Conservation (phyloP, 2,888 invertebrate genomes). For the Nipponacmea schrenckii region DNA sequence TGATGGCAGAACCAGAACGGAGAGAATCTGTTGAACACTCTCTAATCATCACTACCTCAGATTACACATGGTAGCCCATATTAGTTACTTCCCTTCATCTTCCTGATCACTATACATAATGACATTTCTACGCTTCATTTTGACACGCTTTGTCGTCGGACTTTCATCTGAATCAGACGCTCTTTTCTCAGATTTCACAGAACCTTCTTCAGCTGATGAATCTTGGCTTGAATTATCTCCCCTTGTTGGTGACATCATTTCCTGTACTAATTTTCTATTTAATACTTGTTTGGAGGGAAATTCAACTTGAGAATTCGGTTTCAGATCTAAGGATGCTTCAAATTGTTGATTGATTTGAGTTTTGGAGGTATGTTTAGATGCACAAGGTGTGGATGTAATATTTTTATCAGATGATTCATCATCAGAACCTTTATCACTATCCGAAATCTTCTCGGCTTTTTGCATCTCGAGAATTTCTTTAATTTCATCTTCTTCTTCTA, state of each 20-base stretch:
- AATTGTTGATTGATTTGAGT: neutral
- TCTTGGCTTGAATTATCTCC: neutral
- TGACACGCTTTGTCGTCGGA: neutral
- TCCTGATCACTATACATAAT: neutral
- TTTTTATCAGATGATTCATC: constrained; percentile 32
- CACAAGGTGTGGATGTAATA: neutral
- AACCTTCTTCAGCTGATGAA: neutral
- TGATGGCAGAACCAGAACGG: too few relatives aligned
- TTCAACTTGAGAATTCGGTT: neutral
- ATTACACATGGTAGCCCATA: too few relatives aligned
- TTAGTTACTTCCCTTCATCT: neutral
- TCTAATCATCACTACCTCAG: too few relatives aligned
- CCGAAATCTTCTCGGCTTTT: constrained; percentile 9
- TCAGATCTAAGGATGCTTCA: neutral
- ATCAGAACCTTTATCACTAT: constrained; percentile 15
- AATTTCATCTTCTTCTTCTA: constrained; percentile 14
- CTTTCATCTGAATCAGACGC: neutral
- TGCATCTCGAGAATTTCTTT: constrained; percentile 10
- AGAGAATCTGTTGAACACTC: too few relatives aligned
- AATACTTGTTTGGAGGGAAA: neutral
- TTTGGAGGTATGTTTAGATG: neutral
- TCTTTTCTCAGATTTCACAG: neutral
- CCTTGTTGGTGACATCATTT: neutral
- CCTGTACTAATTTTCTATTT: neutral
- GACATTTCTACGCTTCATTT: neutral